These are phyloP conservation scores for Lasiommata megera DNA, from an alignment of 2,888 invertebrate genomes.

Conservation along the genomic window DNA sequence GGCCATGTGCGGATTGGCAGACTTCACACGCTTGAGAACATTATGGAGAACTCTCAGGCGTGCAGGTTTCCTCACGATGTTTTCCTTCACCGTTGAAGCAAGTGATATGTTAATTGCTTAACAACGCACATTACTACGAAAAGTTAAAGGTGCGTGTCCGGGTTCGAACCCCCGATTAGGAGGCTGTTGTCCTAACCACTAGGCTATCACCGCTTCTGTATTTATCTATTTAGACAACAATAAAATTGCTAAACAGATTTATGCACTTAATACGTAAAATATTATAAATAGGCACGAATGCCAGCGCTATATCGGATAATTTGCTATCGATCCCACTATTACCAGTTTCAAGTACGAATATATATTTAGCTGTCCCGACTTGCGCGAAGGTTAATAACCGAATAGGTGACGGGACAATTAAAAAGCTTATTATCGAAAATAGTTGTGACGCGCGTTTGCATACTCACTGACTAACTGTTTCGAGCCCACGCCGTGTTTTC, in stretches of 20 bases:
- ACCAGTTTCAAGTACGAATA: conserved; percentile 42
- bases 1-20: too few species aligned
- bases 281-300: conserved; percentile 18
- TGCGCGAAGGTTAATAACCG: conserved; percentile 52
- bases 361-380: conserved; percentile 30
- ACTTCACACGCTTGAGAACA: too few species aligned
- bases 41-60: too few species aligned
- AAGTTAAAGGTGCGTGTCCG: too few species aligned
- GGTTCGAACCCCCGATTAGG: too few species aligned
- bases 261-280: not conserved
- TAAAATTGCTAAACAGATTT: not conserved
- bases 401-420: conserved; percentile 40
- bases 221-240: too few species aligned
- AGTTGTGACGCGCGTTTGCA: conserved; percentile 25
- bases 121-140: too few species aligned
- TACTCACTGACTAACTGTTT: conserved; percentile 33
- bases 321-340: conserved; percentile 42
- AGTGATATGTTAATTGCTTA: too few species aligned
- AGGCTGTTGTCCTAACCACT: too few species aligned
- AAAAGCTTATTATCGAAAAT: conserved; percentile 18
- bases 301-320: conserved; percentile 19
- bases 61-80: too few species aligned
- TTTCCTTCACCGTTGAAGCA: too few species aligned
- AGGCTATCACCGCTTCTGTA: too few species aligned
- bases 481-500: conserved; percentile 14